Conservation (phyloP, 2,888 invertebrate genomes). For the Cistogaster globosa region DNA sequence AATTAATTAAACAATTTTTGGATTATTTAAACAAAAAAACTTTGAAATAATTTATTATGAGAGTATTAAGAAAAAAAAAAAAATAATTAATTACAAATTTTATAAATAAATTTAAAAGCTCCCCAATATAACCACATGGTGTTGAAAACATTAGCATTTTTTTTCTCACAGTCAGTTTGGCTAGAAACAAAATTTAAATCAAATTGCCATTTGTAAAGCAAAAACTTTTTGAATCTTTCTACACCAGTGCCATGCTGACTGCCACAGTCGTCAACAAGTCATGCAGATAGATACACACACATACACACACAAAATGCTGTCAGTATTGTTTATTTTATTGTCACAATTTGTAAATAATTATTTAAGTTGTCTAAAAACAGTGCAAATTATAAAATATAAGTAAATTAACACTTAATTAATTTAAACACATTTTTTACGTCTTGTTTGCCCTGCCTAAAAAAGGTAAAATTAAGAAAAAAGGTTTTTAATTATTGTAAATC, state of each 20-base stretch:
- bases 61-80: background rate
- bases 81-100: slow-evolving; percentile 58
- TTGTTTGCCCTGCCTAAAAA: background rate
- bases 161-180: background rate
- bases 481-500: slow-evolving; percentile 3
- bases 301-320: background rate
- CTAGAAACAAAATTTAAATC: slow-evolving; percentile 31
- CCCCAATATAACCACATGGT: slow-evolving; percentile 47
- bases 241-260: slow-evolving; percentile 19
- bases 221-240: slow-evolving; percentile 15
- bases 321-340: slow-evolving; percentile 32
- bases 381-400: slow-evolving; percentile 19
- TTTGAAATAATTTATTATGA: too few species aligned
- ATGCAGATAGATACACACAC: background rate
- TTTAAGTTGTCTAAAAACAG: slow-evolving; percentile 37
- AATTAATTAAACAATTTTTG: slow-evolving; percentile 33
- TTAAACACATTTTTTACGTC: slow-evolving; percentile 45
- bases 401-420: slow-evolving; percentile 59
- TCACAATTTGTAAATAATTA: slow-evolving; percentile 34
- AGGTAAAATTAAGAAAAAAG: background rate
- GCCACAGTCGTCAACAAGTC: background rate
- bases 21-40: too few species aligned
- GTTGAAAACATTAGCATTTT: slow-evolving; percentile 45
- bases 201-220: slow-evolving; percentile 62
- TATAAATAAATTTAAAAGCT: slow-evolving; percentile 40